Conservation (phyloP, 1,140 invertebrate genomes). For the Camponotus vicinus region DNA sequence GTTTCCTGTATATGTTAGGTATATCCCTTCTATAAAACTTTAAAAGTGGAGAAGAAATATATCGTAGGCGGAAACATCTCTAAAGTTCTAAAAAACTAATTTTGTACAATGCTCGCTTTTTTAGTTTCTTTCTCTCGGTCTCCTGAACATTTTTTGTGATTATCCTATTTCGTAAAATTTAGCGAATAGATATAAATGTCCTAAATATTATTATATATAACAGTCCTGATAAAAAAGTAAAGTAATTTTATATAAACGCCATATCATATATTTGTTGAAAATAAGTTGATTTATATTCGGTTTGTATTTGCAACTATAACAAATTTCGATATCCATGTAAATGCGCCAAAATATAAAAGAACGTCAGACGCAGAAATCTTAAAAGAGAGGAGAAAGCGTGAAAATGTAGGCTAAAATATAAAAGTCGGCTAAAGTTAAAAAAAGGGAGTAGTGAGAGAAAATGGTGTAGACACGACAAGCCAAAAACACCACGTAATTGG, state of each 20-base stretch:
- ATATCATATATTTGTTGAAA: background rate
- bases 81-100: background rate
- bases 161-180: background rate
- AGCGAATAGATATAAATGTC: background rate
- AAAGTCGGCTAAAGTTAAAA: background rate
- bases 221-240: background rate
- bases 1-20: background rate
- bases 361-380: background rate
- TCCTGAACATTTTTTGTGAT: background rate
- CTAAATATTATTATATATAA: background rate
- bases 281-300: background rate
- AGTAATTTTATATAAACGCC: background rate
- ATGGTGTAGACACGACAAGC: conserved; percentile 1
- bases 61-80: background rate
- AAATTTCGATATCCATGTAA: background rate
- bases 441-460: background rate
- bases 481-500: background rate
- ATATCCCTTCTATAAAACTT: background rate
- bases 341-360: background rate
- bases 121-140: background rate
- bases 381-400: background rate
- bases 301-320: background rate
- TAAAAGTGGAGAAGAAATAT: background rate
- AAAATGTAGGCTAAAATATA: background rate
- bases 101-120: background rate